Evolutionary conservation across 2,113 vertebrate species (phyloP), one percentile per base, ranked within the genome.

Genomic region (Brachionichthys hirsutus): DNA sequence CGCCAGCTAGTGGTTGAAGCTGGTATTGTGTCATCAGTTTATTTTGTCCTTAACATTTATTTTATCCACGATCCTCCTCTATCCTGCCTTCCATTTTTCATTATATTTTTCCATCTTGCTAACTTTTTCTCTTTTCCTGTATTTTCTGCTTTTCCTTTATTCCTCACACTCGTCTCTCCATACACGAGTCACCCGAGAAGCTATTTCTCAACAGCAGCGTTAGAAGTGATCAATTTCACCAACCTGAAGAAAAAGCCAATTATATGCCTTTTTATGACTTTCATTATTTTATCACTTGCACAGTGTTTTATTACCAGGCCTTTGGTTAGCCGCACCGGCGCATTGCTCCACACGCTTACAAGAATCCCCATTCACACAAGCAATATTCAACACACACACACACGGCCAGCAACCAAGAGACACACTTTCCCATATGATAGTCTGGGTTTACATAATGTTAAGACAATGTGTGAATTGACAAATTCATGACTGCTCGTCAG

Each of bases 191-290:
- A 30, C 24, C 70, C 74, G 61, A 59, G 41, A 52, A 78, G 74
- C 68, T 50, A 58, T 76, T 81, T 83, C 70, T 84, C 67, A 75
- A 58, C 54, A 51, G 74, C 66, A 70, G 24, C 4, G 24, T 30
- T 30, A 30, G 24, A 30, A 77, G 66, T 75, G 75, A 85, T 86
- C 77, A 65, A 78, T 84, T 84, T 80, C 78, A 56, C 78, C 65
- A 62, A 70, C 66, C 70, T 62, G 62, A 84, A 85, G n/a, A 87
- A 87, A 87, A 87, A 80, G 76, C 44, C 80, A 87, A 86, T 88
- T 87, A 86, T 83, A 77, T 79, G 48, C 47, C 74, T 83, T 87
- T 85, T 86, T 80, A 85, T 85, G 74, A 64, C 80, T 82, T 87
- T 81, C 83, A 81, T 86, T 85, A 83, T 86, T 87, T 85, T 67